Evolutionary conservation across 1,140 invertebrate species (phyloP).

Genomic region (Eurosta solidaginis): DNA sequence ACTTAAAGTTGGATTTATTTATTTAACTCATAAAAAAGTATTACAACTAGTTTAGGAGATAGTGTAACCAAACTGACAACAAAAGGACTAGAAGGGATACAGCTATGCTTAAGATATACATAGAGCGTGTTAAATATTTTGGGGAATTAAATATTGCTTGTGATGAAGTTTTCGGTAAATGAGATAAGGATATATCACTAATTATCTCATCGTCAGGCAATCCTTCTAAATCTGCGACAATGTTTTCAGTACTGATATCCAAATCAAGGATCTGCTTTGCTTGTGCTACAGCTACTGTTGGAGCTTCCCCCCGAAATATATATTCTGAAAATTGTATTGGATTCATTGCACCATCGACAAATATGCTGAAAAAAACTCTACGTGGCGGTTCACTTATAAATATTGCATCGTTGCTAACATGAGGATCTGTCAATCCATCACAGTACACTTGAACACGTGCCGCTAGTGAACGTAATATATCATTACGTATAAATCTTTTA

Average conservation of each 20-base stretch:
- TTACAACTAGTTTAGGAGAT: too few relatives aligned
- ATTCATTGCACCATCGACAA: conserved; percentile 16
- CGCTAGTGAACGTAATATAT: conserved; percentile 53
- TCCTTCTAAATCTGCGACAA: conserved; percentile 46
- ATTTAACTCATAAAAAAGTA: too few relatives aligned
- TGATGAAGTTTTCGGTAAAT: background rate
- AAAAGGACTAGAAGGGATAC: background rate
- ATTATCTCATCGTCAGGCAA: conserved; percentile 45
- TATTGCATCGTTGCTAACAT: conserved; percentile 45
- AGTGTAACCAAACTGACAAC: background rate
- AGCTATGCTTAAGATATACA: background rate
- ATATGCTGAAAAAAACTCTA: conserved; percentile 51
- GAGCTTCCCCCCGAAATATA: conserved; percentile 54
- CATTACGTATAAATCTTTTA: conserved; percentile 51
- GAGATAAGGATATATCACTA: background rate
- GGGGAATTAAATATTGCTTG: background rate
- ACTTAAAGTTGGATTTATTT: too few relatives aligned
- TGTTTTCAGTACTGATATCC: conserved; percentile 47
- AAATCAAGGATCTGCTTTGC: conserved; percentile 56
- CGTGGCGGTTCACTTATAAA: conserved; percentile 54
- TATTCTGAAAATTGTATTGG: conserved; percentile 56
- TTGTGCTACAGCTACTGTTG: conserved; percentile 51
- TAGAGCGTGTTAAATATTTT: conserved; percentile 9
- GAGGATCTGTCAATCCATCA: conserved; percentile 53
- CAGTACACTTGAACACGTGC: conserved; percentile 57